These are phyloP conservation scores for Bubo blakistoni DNA, from an alignment of 2,113 vertebrate species.

Conservation along the genomic window DNA sequence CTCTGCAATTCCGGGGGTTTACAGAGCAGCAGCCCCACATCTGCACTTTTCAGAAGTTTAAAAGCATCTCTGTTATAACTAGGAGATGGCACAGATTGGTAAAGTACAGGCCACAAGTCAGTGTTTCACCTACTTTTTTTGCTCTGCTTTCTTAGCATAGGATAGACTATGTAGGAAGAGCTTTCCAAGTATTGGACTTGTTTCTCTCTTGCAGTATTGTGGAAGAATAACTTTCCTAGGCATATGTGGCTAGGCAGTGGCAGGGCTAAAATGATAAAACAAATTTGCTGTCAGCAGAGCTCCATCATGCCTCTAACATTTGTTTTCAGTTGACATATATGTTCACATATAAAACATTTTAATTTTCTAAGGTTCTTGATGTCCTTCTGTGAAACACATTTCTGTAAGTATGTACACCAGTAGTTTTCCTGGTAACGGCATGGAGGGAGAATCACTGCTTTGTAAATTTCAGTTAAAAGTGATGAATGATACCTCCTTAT, in stretches of 20 bases:
- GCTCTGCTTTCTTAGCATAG: background rate
- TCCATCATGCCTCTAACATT: background rate
- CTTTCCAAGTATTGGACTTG: background rate
- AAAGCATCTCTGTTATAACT: background rate
- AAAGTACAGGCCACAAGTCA: background rate
- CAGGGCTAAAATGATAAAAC: background rate
- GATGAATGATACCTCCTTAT: background rate
- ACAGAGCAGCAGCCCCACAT: background rate
- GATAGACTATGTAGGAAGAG: background rate
- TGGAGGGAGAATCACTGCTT: background rate
- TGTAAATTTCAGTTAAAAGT: background rate
- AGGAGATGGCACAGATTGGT: background rate
- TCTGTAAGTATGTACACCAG: background rate
- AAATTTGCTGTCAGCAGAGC: background rate
- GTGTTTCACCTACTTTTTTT: background rate
- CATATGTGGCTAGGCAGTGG: background rate
- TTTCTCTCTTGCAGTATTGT: background rate
- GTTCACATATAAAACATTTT: background rate
- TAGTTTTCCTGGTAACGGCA: background rate
- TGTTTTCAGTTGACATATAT: background rate
- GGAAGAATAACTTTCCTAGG: background rate
- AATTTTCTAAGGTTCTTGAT: background rate
- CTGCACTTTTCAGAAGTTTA: background rate
- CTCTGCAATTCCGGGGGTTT: background rate
- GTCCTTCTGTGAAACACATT: background rate